Evolutionary conservation across 2,797 vertebrate genomes (phyloP), one percentile per base, ranked within the genome.

Genomic region (Bryconaethiops microstoma): DNA sequence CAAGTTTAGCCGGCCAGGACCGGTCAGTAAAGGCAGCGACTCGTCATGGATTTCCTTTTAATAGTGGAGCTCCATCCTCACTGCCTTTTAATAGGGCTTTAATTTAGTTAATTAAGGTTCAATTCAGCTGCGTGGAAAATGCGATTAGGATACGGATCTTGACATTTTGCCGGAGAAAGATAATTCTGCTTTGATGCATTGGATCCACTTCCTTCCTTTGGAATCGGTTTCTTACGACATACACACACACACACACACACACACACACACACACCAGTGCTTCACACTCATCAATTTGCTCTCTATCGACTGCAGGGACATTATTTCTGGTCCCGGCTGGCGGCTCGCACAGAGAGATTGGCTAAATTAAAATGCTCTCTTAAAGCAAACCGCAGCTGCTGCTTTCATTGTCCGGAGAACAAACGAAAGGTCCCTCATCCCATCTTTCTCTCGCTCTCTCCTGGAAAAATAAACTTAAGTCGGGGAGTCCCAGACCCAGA

Each of bases 111-210:
- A 63, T 63, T 82, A 81, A 60, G 40, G 82, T 72, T 82, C 67
- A 76, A 17, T 75, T 76, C 40, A 23, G 72, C 71, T 62, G 50
- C 55, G 29, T 54, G 64, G 39, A 59, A 73, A 83, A 79, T 25
- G 39, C 68, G 57, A 86, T 84, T 86, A 85, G 75, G 74, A 83
- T 86, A 82, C 83, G 54, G 77, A 88, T 85, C 74, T 81, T 79
- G 77, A 76, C 79, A 83, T 85, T 86, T 83, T 70, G 48, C 79
- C 68, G 23, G 57, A 23, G 21, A 72, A 78, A 69, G 72, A 82
- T n/a, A 5, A 12, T 29, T 17, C 35, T 35, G 29, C 59, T 71
- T 50, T 69, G 73, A 84, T 84, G 17, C 74, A 79, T 79, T n/a
- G 9, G 75, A 45, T 74, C 21, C 39, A 68, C 59, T 23, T 67